Percentiles rank a stretch among this genome's conserved stretches.
phyloP scores from a whole-genome alignment of 1,140 invertebrate species.

The Phocides pigmalion region DNA sequence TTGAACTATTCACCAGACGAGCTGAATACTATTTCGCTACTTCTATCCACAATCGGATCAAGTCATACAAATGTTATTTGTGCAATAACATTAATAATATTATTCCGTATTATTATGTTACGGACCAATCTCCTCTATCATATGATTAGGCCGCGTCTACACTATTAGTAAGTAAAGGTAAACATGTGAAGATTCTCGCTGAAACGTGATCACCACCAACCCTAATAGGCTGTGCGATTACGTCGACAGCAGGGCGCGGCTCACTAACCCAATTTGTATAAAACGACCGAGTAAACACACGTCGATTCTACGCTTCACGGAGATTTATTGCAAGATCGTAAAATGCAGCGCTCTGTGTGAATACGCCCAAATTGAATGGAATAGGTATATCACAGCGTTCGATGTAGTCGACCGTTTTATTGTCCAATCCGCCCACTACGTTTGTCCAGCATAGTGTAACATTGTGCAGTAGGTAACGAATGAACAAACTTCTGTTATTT shows the following conservation, averaged over 20 bases:
- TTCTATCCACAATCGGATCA: too few species aligned
- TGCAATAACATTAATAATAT: too few species aligned
- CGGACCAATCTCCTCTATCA: neutral
- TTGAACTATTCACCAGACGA: too few species aligned
- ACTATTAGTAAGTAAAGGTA: slow-evolving; percentile 47
- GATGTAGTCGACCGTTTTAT: slow-evolving; percentile 44
- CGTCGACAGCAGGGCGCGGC: slow-evolving; percentile 55
- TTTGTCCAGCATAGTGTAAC: slow-evolving; percentile 14
- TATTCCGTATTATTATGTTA: too few species aligned
- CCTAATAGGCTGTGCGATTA: slow-evolving; percentile 62
- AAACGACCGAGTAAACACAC: slow-evolving; percentile 71
- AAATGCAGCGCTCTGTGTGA: slow-evolving; percentile 62
- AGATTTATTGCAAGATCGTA: slow-evolving; percentile 68
- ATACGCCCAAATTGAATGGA: slow-evolving; percentile 60
- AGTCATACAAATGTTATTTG: too few species aligned
- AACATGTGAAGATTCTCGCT: slow-evolving; percentile 58
- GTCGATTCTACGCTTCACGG: slow-evolving; percentile 56
- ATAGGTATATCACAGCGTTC: slow-evolving; percentile 47
- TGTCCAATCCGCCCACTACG: slow-evolving; percentile 35
- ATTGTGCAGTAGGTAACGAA: slow-evolving; percentile 17
- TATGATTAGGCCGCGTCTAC: slow-evolving; percentile 37
- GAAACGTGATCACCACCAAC: slow-evolving; percentile 55
- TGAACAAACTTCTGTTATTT: slow-evolving; percentile 9
- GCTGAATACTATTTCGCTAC: too few species aligned
- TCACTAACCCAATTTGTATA: slow-evolving; percentile 73